Conservation (phyloP, 2,888 invertebrate species). For the Caenorhabditis angaria region DNA sequence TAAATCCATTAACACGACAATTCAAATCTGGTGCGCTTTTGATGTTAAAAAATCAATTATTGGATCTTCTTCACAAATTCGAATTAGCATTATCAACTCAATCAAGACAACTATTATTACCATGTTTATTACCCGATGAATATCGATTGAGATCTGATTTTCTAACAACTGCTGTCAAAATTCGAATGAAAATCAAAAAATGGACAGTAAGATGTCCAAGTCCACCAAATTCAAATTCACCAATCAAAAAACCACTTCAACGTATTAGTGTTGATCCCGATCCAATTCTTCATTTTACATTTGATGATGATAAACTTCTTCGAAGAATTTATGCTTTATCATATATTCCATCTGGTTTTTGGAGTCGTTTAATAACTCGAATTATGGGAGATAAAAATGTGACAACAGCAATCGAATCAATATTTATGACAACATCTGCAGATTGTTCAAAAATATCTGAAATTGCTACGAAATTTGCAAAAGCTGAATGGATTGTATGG, state of each 20-base stretch:
- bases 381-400: conserved; percentile 64
- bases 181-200: conserved; percentile 49
- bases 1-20: conserved; percentile 27
- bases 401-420: conserved; percentile 41
- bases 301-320: conserved; percentile 50
- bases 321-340: conserved; percentile 79
- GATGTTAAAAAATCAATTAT: conserved; percentile 32
- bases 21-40: conserved; percentile 34
- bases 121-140: conserved; percentile 87
- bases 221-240: conserved; percentile 21
- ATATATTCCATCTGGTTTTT: conserved; percentile 97
- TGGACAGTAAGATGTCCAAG: conserved; percentile 41
- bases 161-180: conserved; percentile 72
- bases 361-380: conserved; percentile 88
- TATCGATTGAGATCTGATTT: conserved; percentile 77
- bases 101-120: conserved; percentile 86
- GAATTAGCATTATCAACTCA: conserved; percentile 93
- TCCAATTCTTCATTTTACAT: conserved; percentile 39
- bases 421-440: conserved; percentile 47
- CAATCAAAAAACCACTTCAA: conserved; percentile 25
- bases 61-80: conserved; percentile 54
- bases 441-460: conserved; percentile 27
- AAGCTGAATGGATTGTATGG: conserved; percentile 88
- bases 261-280: conserved; percentile 5
- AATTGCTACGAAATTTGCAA: conserved; percentile 34